Conservation (phyloP, 2,797 vertebrate genomes). For the Sorex maritimensis region DNA sequence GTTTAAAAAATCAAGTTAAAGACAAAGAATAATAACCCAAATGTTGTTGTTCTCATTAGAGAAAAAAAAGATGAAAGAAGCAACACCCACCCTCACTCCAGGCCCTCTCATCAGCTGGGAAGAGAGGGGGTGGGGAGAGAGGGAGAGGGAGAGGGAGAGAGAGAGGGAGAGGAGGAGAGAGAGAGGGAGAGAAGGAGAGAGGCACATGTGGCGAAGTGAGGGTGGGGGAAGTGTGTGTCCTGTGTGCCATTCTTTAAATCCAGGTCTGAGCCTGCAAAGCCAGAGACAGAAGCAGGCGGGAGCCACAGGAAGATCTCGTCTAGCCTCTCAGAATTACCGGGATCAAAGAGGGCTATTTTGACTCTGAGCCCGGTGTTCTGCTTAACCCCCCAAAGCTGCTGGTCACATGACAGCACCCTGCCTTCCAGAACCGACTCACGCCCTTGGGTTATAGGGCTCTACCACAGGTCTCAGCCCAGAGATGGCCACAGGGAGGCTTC, state of each 20-base stretch:
- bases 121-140: too few species aligned
- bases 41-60: not conserved
- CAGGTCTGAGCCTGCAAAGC: not conserved
- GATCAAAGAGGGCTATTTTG: not conserved
- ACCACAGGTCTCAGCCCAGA: not conserved
- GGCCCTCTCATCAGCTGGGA: too few species aligned
- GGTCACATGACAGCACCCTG: not conserved
- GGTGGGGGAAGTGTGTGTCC: too few species aligned
- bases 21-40: conserved; percentile 24
- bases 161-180: too few species aligned
- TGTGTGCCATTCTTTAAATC: not conserved
- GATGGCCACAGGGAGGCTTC: not conserved
- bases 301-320: not conserved
- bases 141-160: too few species aligned
- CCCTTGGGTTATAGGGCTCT: not conserved
- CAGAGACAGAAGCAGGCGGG: not conserved
- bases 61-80: too few species aligned
- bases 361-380: not conserved
- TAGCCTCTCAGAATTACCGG: not conserved
- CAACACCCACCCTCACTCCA: too few species aligned
- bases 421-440: not conserved
- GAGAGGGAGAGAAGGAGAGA: too few species aligned
- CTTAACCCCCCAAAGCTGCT: not conserved
- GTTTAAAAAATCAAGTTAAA: not conserved
- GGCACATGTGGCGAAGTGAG: too few species aligned